Evolutionary conservation across 2,113 vertebrate species (phyloP), one percentile per base, ranked within the genome.

Genomic region (Leiothrix lutea): DNA sequence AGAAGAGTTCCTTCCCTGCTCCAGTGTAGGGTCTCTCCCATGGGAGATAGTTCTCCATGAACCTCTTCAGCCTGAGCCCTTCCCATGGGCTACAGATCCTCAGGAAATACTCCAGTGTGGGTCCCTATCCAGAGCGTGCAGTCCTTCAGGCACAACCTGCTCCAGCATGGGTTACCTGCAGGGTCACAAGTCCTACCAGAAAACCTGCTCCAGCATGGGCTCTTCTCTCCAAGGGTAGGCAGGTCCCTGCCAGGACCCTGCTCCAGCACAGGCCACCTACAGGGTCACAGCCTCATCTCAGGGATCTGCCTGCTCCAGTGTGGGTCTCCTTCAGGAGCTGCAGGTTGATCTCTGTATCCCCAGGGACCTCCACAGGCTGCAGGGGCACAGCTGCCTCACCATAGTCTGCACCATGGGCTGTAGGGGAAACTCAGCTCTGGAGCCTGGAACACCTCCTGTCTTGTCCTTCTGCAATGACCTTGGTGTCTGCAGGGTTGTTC

Each of bases 231-330:
- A 9, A 4, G 8, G 10, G 19, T 38, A 9, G 11, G 38, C 23
- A 78, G 8, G 19, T 48, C 31, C 12, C 50, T 48, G 29, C 8
- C 25, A n/a, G n/a, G 6, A 35, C 2, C 12, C 40, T 42, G 35
- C 42, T 64, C 35, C 25, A 78, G 5, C 7, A 7, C 0, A 5
- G 25, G 35, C 10, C 11, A 42, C 42, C 16, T 21, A 22, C 2
- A 9, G 21, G 14, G 9, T 48, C 35, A 48, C 14, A 64, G 25
- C 17, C 21, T 20, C 10, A 3, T 22, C 31, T 26, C 3, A 9
- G 42, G 14, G 5, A 47, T 11, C 16, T 0, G 0, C 6, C 25
- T 35, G 11, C 25, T 50, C 35, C 4, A 7, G 9, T 0, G 0
- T 35, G 17, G 7, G 9, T 15, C 9, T 50, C 2, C 22, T 23